Evolutionary conservation across 2,888 invertebrate species (phyloP).

Genomic region (Nowickia ferox): DNA sequence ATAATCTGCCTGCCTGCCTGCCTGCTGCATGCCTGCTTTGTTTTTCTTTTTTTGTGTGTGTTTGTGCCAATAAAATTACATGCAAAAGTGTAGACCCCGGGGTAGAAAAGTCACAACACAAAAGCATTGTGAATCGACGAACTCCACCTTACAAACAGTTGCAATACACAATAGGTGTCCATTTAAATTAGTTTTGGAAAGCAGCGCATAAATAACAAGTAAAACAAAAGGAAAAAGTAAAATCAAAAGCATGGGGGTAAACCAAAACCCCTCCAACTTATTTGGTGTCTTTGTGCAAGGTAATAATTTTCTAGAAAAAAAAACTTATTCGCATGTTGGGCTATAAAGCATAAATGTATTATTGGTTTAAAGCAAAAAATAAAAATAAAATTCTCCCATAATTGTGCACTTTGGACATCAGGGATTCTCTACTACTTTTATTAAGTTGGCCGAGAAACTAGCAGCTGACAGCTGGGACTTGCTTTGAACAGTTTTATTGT

Average conservation of each 20-base stretch:
- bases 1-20: constrained; percentile 30
- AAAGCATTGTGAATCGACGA: constrained; percentile 28
- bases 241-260: constrained; percentile 9
- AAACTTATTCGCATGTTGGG: constrained; percentile 44
- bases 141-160: constrained; percentile 64
- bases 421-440: too few relatives aligned
- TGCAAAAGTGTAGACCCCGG: constrained; percentile 14
- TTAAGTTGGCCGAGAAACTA: too few relatives aligned
- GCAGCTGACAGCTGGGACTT: too few relatives aligned
- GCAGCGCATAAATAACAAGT: constrained; percentile 67
- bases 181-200: constrained; percentile 71
- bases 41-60: neutral
- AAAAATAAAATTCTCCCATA: neutral
- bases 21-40: neutral
- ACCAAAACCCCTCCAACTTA: constrained; percentile 30
- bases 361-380: constrained; percentile 1
- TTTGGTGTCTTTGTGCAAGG: constrained; percentile 25
- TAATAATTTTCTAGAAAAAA: constrained; percentile 54
- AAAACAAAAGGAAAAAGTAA: constrained; percentile 43
- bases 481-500: too few relatives aligned
- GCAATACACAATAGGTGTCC: constrained; percentile 71
- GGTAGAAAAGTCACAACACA: constrained; percentile 23
- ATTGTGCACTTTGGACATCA: too few relatives aligned
- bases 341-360: constrained; percentile 31
- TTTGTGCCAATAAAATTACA: constrained; percentile 15